Percentiles rank a stretch among this genome's conserved stretches.
Conservation (phyloP, 2,113 vertebrate species). For the Eleginops maclovinus region DNA sequence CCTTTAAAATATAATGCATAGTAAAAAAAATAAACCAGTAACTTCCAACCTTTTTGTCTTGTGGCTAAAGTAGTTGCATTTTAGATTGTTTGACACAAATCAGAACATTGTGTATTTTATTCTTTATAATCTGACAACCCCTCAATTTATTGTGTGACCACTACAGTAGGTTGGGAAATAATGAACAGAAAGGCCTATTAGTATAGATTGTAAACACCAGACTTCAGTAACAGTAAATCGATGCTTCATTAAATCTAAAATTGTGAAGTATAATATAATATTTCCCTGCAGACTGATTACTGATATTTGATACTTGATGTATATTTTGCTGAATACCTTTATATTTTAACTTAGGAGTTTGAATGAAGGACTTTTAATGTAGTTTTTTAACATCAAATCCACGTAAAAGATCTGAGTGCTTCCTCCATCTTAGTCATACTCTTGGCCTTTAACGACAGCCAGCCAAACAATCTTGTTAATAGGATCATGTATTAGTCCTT, state of each 20-base stretch:
- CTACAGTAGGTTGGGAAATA: neutral
- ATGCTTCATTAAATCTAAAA: neutral
- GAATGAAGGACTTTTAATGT: neutral
- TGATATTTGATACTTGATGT: neutral
- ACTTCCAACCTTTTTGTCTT: neutral
- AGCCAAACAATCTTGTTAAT: neutral
- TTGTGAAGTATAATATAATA: neutral
- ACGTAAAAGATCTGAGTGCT: too few species aligned
- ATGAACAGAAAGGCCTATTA: neutral
- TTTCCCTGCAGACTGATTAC: neutral
- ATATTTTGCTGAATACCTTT: neutral
- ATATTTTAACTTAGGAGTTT: neutral
- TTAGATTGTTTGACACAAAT: too few species aligned
- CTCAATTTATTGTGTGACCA: too few species aligned
- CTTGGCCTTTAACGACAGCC: too few species aligned
- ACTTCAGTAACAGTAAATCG: neutral
- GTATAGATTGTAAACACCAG: neutral
- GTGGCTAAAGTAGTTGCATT: too few species aligned
- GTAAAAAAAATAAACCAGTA: neutral
- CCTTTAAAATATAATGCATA: neutral
- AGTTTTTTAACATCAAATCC: too few species aligned
- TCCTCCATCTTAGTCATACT: too few species aligned
- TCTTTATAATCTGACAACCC: too few species aligned
- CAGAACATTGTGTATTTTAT: too few species aligned
- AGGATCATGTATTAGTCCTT: slow-evolving; percentile 11